phyloP scores from a whole-genome alignment of 2,888 invertebrate genomes.

The Drosophila longiperda region DNA sequence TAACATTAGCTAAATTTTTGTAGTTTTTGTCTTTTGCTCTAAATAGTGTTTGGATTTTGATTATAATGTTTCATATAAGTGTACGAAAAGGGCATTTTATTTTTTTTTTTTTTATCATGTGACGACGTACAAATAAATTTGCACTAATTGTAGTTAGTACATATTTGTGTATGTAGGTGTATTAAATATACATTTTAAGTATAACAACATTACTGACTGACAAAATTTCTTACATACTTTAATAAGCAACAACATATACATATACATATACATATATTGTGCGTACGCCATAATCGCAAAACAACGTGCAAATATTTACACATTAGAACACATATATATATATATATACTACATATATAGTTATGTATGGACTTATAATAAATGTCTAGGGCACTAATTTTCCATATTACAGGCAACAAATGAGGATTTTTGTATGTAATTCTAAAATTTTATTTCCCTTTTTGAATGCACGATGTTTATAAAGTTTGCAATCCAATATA shows the following conservation, averaged over 20 bases:
- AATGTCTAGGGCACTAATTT: slow-evolving; percentile 63
- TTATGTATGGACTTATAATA: slow-evolving; percentile 12
- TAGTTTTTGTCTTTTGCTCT: slow-evolving; percentile 5
- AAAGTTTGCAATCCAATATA: not conserved
- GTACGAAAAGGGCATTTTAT: not conserved
- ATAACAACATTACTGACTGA: slow-evolving; percentile 52
- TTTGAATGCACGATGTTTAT: not conserved
- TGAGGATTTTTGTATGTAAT: slow-evolving; percentile 17
- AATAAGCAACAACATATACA: slow-evolving; percentile 60
- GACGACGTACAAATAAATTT: slow-evolving; percentile 4
- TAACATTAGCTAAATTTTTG: slow-evolving; percentile 15
- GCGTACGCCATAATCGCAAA: slow-evolving; percentile 21
- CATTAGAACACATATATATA: slow-evolving; percentile 1
- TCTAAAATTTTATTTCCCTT: not conserved
- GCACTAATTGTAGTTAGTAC: slow-evolving; percentile 1
- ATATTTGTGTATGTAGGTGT: not conserved
- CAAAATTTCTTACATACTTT: slow-evolving; percentile 17
- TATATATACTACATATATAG: not conserved
- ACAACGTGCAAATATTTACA: slow-evolving; percentile 19
- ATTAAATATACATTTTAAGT: slow-evolving; percentile 51
- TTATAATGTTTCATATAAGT: slow-evolving; percentile 13
- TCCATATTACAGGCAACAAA: slow-evolving; percentile 37
- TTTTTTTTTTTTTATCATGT: not conserved
- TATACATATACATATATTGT: slow-evolving; percentile 12
- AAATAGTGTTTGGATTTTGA: slow-evolving; percentile 9